Evolutionary conservation across 1,140 invertebrate genomes (phyloP).

Genomic region (Drosophila pectinifera): DNA sequence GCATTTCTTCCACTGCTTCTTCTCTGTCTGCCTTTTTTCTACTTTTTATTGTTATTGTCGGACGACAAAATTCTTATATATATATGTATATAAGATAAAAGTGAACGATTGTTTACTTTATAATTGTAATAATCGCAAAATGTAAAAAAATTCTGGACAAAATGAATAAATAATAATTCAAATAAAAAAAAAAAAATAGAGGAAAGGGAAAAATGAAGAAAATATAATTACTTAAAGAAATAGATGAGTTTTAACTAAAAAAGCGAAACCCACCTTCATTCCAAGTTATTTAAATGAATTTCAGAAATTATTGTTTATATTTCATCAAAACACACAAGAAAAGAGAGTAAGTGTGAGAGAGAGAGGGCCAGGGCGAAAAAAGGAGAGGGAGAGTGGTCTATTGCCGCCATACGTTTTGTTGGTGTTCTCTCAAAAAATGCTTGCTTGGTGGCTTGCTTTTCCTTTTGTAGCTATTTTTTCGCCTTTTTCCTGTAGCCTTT

Average conservation of each 20-base stretch:
- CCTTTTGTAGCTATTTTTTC: conserved; percentile 9
- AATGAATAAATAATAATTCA: not conserved
- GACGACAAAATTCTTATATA: conserved; percentile 58
- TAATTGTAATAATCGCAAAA: not conserved
- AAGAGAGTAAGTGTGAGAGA: not conserved
- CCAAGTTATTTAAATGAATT: conserved; percentile 25
- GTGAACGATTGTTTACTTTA: not conserved
- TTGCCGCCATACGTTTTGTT: conserved; percentile 41
- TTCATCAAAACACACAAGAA: conserved; percentile 24
- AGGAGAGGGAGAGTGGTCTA: not conserved
- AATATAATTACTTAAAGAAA: not conserved
- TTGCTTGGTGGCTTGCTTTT: conserved; percentile 19
- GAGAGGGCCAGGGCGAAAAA: not conserved
- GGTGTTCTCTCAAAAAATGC: conserved; percentile 70
- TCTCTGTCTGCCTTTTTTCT: conserved; percentile 8
- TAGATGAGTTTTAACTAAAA: not conserved
- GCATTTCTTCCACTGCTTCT: conserved; percentile 20
- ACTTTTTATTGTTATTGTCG: conserved; percentile 10
- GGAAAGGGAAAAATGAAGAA: not conserved
- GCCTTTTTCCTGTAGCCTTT: conserved; percentile 6
- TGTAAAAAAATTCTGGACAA: no score
- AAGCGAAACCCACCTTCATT: conserved; percentile 3
- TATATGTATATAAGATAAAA: not conserved
- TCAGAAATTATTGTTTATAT: conserved; percentile 71
- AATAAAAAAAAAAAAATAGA: not conserved